A percentile compares a stretch with the other conserved stretches of the same genome.
Conservation (phyloP, 2,113 vertebrate genomes). For the Eulemur macaco region DNA sequence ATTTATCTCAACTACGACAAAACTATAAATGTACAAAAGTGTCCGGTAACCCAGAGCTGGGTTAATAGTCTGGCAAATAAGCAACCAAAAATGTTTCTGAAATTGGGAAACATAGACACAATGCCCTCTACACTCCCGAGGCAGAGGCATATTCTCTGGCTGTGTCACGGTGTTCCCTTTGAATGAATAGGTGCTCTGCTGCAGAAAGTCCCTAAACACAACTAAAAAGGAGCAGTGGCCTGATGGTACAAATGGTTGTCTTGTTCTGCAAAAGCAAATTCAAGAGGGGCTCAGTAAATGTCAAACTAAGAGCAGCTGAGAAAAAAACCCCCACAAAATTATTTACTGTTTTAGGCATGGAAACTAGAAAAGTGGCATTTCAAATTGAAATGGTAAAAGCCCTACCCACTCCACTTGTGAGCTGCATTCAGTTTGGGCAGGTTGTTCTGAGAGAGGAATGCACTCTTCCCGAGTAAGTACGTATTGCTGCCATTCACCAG, state of each 20-base stretch:
- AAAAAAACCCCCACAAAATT: neutral
- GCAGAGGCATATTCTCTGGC: constrained; percentile 2
- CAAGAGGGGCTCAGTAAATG: constrained; percentile 29
- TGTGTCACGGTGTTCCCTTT: constrained; percentile 27
- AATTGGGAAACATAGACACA: neutral
- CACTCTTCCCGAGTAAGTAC: constrained; percentile 46
- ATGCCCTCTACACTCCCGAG: neutral
- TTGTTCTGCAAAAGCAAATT: constrained; percentile 48
- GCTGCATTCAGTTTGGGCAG: constrained; percentile 46
- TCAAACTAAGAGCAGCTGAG: constrained; percentile 51
- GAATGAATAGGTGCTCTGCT: constrained; percentile 57
- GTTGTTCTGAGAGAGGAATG: constrained; percentile 66
- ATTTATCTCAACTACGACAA: constrained; percentile 34
- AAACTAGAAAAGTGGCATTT: constrained; percentile 61
- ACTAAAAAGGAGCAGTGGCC: constrained; percentile 48
- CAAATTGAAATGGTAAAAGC: constrained; percentile 57
- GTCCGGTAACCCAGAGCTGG: neutral
- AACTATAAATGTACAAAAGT: neutral
- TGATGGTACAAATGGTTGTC: constrained; percentile 44
- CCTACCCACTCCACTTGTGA: constrained; percentile 4
- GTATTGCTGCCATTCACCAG: constrained; percentile 67
- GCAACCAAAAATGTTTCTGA: constrained; percentile 8
- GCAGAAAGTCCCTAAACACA: constrained; percentile 47
- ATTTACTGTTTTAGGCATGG: constrained; percentile 59
- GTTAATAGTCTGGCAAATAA: neutral